These are phyloP conservation scores for Alsophila aescularia DNA, from an alignment of 2,888 invertebrate genomes.

Conservation along the genomic window DNA sequence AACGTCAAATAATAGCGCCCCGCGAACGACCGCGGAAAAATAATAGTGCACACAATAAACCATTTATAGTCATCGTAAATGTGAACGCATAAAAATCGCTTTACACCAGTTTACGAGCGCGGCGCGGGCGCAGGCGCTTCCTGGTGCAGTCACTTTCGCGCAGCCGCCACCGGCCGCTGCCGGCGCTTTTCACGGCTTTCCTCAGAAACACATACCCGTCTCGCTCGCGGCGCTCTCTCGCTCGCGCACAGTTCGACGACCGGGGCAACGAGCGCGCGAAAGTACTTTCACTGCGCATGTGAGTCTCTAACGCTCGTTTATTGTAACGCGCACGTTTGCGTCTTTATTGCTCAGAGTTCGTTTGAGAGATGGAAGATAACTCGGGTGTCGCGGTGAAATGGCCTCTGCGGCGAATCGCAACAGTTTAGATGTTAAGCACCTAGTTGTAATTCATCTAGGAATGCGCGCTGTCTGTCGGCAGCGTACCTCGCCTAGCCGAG, in stretches of 20 bases:
- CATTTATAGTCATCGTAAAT: constrained; percentile 68
- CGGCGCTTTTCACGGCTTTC: constrained; percentile 72
- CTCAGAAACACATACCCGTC: constrained; percentile 68
- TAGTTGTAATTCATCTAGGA: constrained; percentile 72
- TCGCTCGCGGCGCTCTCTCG: constrained; percentile 54
- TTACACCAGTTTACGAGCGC: constrained; percentile 64
- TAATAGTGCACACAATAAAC: constrained; percentile 59
- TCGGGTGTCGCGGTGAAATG: constrained; percentile 59
- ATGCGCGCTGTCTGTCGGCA: constrained; percentile 55
- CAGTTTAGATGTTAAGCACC: constrained; percentile 59
- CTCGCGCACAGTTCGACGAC: constrained; percentile 73
- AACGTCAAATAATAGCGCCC: constrained; percentile 45
- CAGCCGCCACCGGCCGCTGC: constrained; percentile 28
- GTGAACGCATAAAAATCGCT: constrained; percentile 72
- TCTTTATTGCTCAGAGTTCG: constrained; percentile 56
- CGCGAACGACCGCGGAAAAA: constrained; percentile 46
- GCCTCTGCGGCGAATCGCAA: constrained; percentile 52
- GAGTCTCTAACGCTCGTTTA: constrained; percentile 64
- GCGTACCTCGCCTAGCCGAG: constrained; percentile 31
- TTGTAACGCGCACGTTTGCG: constrained; percentile 64
- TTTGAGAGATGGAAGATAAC: constrained; percentile 57
- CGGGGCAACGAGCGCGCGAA: constrained; percentile 82
- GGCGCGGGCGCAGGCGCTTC: constrained; percentile 53
- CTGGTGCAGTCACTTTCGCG: constrained; percentile 74
- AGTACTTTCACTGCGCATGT: constrained; percentile 82